Percentiles rank a stretch among this genome's conserved stretches.
phyloP scores from a whole-genome alignment of 2,888 invertebrate genomes.

The Euzetes globulus region DNA sequence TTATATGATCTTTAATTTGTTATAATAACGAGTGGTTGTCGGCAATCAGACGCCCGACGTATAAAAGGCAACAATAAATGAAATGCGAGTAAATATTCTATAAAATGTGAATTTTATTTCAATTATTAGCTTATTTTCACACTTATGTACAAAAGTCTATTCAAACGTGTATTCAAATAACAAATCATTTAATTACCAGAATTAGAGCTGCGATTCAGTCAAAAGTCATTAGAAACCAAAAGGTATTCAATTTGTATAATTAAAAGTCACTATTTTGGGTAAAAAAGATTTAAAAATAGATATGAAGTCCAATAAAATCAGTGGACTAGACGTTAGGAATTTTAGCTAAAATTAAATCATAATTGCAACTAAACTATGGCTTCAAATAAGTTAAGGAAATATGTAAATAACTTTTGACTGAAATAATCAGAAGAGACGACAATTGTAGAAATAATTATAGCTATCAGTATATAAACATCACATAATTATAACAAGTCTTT shows the following conservation, averaged over 20 bases:
- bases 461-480: slow-evolving; percentile 1
- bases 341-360: background rate
- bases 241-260: too few species aligned
- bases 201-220: too few species aligned
- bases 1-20: too few species aligned
- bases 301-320: too few species aligned
- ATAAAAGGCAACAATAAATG: too few species aligned
- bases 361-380: slow-evolving; percentile 3
- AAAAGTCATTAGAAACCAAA: too few species aligned
- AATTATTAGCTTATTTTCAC: background rate
- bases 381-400: background rate
- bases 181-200: background rate
- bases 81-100: too few species aligned
- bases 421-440: background rate
- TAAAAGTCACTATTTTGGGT: too few species aligned
- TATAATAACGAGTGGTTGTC: too few species aligned
- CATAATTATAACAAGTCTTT: background rate
- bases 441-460: background rate
- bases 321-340: background rate
- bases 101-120: background rate
- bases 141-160: background rate
- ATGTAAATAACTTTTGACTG: background rate
- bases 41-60: too few species aligned
- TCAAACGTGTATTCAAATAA: background rate
- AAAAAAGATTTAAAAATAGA: too few species aligned